These are phyloP conservation scores for Agrypnia vestita DNA, from an alignment of 1,140 invertebrate species.

Conservation along the genomic window DNA sequence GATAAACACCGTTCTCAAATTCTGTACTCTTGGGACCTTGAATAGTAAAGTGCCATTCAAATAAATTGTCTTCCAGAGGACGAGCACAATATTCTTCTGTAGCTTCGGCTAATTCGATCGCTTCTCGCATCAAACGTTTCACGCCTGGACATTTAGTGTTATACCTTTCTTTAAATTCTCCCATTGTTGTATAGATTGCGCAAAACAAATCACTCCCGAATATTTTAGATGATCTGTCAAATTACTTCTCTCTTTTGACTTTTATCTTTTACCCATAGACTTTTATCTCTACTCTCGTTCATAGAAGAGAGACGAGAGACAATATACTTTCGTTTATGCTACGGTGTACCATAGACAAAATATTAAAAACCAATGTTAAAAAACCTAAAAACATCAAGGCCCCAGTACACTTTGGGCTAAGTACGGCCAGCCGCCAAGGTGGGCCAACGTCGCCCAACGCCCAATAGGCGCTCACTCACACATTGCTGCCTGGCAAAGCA, in stretches of 20 bases:
- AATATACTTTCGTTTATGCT: no score
- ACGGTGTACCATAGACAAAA: not conserved
- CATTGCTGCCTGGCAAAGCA: no score
- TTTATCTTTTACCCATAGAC: not conserved
- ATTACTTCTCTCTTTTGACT: not conserved
- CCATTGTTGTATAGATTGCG: constrained; percentile 19
- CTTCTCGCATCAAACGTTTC: constrained; percentile 87
- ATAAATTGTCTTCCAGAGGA: constrained; percentile 93
- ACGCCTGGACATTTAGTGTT: constrained; percentile 65
- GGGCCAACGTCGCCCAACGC: no score
- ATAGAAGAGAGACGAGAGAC: no score
- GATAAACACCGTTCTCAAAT: constrained; percentile 89
- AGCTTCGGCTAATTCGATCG: constrained; percentile 88
- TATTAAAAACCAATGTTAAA: no score
- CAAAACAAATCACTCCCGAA: constrained; percentile 21
- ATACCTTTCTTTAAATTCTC: constrained; percentile 34
- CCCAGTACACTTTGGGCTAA: no score
- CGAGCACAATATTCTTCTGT: constrained; percentile 90
- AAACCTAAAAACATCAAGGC: no score
- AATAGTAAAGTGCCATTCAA: constrained; percentile 97
- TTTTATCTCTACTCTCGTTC: no score
- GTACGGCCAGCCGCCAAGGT: no score
- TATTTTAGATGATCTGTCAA: constrained; percentile 42
- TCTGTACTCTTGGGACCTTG: constrained; percentile 86
- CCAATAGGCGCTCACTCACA: no score